Conservation (phyloP, 2,113 vertebrate species). For the Hepsetus odoe region DNA sequence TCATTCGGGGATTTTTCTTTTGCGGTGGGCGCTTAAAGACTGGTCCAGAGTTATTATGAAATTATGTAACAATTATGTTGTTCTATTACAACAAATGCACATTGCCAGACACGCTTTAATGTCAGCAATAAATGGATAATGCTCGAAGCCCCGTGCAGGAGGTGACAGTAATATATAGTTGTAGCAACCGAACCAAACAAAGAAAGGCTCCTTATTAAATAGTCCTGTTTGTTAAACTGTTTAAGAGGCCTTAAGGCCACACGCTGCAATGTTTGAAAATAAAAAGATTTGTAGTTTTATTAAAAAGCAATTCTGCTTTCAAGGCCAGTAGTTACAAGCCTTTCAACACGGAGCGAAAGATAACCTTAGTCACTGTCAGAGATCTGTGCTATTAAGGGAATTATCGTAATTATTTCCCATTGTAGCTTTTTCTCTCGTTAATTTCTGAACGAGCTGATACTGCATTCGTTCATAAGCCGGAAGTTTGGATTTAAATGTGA, state of each 20-base stretch:
- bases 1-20: conserved; percentile 10
- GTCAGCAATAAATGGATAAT: conserved; percentile 41
- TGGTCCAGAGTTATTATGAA: conserved; percentile 38
- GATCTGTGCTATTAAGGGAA: too few species aligned
- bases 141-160: conserved; percentile 27
- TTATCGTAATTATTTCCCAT: too few species aligned
- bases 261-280: background rate
- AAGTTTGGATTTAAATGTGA: too few species aligned
- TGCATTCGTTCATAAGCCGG: too few species aligned
- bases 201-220: background rate
- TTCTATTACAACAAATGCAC: conserved; percentile 42
- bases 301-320: too few species aligned
- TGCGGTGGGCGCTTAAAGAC: conserved; percentile 23
- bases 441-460: too few species aligned
- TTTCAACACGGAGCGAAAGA: too few species aligned
- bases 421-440: too few species aligned
- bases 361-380: too few species aligned
- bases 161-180: conserved; percentile 35
- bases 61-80: too few species aligned
- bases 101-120: conserved; percentile 39
- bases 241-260: background rate
- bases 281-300: background rate
- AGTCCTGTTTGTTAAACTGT: conserved; percentile 2
- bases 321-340: too few species aligned
- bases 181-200: conserved; percentile 13